Conservation (phyloP, 2,888 invertebrate genomes). For the Drosophila vallismaia region DNA sequence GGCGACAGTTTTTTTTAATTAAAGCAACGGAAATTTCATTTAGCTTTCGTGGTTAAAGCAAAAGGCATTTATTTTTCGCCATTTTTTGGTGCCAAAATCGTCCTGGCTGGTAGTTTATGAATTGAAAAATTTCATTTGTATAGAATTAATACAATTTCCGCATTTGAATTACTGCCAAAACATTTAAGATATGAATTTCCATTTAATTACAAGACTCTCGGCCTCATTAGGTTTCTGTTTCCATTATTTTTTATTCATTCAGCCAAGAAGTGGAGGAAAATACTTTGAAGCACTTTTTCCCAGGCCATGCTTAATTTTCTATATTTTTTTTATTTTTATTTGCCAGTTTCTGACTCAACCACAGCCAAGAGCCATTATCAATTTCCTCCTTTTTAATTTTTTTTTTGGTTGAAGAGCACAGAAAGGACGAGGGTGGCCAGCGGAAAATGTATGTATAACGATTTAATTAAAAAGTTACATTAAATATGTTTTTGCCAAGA, state of each 20-base stretch:
- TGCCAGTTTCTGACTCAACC: conserved; percentile 23
- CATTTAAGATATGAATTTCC: conserved; percentile 16
- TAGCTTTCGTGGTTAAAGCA: neutral
- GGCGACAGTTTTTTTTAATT: conserved; percentile 34
- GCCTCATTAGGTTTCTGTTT: conserved; percentile 37
- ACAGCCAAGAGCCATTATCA: conserved; percentile 60
- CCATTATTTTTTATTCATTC: neutral
- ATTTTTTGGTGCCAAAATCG: neutral
- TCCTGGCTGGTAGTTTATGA: neutral
- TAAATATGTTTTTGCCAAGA: conserved; percentile 55
- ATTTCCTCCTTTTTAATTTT: conserved; percentile 40
- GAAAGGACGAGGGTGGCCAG: conserved; percentile 16
- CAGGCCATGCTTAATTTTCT: conserved; percentile 49
- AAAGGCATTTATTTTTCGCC: neutral
- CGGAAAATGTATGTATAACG: conserved; percentile 51
- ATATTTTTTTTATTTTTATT: conserved; percentile 43
- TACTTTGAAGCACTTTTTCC: conserved; percentile 27
- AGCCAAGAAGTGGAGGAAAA: conserved; percentile 5
- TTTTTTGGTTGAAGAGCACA: conserved; percentile 1
- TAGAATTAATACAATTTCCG: conserved; percentile 1
- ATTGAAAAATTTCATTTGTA: neutral
- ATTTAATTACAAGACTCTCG: conserved; percentile 38
- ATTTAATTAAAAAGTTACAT: conserved; percentile 77
- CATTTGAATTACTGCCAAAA: conserved; percentile 3
- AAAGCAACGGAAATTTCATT: conserved; percentile 5